A percentile compares a stretch with the other conserved stretches of the same genome.
Evolutionary conservation across 2,113 vertebrate genomes (phyloP).

Genomic region (Hypocryptadius cinnamomeus): DNA sequence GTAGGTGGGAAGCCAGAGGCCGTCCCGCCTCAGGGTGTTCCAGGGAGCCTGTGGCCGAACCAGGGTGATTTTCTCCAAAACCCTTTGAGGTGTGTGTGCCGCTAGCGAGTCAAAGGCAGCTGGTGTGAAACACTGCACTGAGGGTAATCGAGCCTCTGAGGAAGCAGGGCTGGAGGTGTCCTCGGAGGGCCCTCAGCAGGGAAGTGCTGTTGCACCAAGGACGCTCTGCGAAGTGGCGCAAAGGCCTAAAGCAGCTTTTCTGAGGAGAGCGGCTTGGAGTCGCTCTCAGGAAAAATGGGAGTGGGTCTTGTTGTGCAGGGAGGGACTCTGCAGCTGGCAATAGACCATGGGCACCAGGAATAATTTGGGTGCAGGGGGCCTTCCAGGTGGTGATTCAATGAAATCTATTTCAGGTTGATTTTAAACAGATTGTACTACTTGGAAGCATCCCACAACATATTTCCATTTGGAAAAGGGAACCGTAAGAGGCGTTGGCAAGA

Average conservation of each 20-base stretch:
- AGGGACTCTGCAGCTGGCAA: background rate
- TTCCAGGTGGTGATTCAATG: background rate
- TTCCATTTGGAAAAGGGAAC: background rate
- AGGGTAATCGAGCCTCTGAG: background rate
- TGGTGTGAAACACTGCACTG: background rate
- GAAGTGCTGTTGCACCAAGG: background rate
- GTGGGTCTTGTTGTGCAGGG: background rate
- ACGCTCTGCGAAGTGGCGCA: accelerated
- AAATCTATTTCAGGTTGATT: background rate
- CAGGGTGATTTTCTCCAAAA: background rate
- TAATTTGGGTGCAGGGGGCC: background rate
- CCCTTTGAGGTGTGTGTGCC: background rate
- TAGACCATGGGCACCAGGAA: background rate
- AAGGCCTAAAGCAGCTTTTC: background rate
- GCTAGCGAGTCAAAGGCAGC: accelerated
- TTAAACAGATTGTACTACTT: background rate
- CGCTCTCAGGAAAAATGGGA: background rate
- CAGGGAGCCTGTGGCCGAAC: accelerated
- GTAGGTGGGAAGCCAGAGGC: background rate
- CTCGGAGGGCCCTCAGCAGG: background rate
- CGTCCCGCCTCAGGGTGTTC: accelerated
- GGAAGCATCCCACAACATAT: background rate
- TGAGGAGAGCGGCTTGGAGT: accelerated
- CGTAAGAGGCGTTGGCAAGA: background rate
- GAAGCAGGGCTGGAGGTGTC: accelerated